Base-by-base conservation (phyloP, 2,797 vertebrate species). In the Acestrorhynchus altus region DNA sequence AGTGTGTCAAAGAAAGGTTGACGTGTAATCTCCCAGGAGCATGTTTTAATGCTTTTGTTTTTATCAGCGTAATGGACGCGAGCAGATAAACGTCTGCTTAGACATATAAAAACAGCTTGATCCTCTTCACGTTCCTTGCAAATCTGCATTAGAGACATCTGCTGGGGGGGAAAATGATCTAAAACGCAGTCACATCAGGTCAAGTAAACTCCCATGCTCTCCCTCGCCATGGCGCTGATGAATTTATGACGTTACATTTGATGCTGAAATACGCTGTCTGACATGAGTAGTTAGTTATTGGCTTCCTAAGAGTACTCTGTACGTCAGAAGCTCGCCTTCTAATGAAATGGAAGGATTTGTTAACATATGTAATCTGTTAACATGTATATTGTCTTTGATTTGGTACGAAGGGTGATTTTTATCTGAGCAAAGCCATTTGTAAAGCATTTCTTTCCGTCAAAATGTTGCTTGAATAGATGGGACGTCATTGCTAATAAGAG, bases 101-200 rank as follows among this genome's bases (percentile, higher is more conserved):
- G 40, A 60, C 65, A 51, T 51, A 69, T 60, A 72, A 82, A 80
- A 76, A 71, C 72, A 78, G 76, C 63, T 80, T 80, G 79, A 81
- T 77, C 82, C 82, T 76, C 84, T 81, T 80, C 66, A 78, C 73
- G 54, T 52, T 42, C 59, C 52, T 51, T 72, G 74, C 70, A 77
- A 56, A 66, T 72, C 72, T 59, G 65, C 71, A 78, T 77, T 64
- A 81, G 40, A 76, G 74, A 72, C 82, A 81, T 85, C 63, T 81
- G 72, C 68, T 80, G 78, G 77, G 61, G 71, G 79, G 57, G 54
- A 49, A 64, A 61, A 64, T n/a, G 39, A 83, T 83, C 57, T 75
- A 65, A n/a, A 82, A 56, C 74, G 64, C 69, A 59, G 70, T 68
- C 68, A 84, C 81, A 65, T 68, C 80, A 74, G 80, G 74, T 83